Percentiles rank a stretch among this genome's conserved stretches.
Conservation (phyloP, 2,888 invertebrate genomes). For the Drosophila mayaguana region DNA sequence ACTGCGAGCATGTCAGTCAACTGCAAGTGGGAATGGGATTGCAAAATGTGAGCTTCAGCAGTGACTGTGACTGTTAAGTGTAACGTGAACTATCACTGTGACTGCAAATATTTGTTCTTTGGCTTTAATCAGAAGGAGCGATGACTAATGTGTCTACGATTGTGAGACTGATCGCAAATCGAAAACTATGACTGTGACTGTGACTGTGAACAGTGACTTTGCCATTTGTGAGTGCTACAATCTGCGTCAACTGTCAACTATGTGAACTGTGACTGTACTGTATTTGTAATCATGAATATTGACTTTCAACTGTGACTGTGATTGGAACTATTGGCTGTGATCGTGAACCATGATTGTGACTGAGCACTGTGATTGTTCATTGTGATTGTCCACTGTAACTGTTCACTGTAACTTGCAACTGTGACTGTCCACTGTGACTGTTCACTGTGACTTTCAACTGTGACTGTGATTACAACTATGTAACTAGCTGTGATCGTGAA, state of each 20-base stretch:
- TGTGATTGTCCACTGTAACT: no score
- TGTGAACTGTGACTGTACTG: background rate
- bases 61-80: background rate
- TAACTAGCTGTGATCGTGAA: no score
- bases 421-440: no score
- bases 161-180: background rate
- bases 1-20: background rate
- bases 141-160: background rate
- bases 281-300: background rate
- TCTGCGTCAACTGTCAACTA: no score
- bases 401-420: no score
- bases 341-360: background rate
- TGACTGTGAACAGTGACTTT: background rate
- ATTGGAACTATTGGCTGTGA: no score
- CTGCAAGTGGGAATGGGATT: no score
- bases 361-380: no score
- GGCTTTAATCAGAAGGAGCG: slow-evolving; percentile 28
- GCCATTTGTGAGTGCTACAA: no score
- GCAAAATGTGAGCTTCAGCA: background rate
- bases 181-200: background rate
- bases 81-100: background rate
- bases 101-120: background rate
- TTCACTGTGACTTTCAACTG: no score
- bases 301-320: background rate
- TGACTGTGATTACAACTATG: no score